Evolutionary conservation across 2,797 vertebrate species (phyloP).

Genomic region (Alosa sapidissima): DNA sequence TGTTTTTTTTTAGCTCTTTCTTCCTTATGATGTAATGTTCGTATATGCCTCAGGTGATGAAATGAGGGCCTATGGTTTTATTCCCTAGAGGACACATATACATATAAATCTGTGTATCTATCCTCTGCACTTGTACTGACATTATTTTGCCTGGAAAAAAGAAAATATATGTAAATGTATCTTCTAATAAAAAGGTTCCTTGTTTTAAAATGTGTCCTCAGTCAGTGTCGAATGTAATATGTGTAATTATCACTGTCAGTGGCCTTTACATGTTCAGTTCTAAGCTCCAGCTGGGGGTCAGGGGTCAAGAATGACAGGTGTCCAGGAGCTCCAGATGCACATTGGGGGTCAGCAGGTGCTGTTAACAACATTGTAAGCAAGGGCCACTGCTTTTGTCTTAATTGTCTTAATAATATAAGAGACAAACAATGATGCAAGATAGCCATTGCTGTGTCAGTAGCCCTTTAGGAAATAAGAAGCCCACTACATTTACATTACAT

Average conservation of each 20-base stretch:
- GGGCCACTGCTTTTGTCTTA: conserved; percentile 33
- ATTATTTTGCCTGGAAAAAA: too few relatives aligned
- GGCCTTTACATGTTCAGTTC: conserved; percentile 45
- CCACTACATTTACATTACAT: too few relatives aligned
- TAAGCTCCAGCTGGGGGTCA: conserved; percentile 64
- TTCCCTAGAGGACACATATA: background rate
- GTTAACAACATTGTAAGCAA: conserved; percentile 32
- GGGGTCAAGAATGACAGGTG: conserved; percentile 70
- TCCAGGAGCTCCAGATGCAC: conserved; percentile 54
- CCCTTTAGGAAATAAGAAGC: background rate
- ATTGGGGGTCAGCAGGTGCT: conserved; percentile 57
- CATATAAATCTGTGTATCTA: too few relatives aligned
- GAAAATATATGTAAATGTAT: too few relatives aligned
- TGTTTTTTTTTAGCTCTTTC: background rate
- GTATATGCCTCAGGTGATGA: background rate
- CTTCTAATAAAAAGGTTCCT: too few relatives aligned
- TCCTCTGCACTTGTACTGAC: too few relatives aligned
- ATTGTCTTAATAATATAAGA: conserved; percentile 16
- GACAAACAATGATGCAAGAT: background rate
- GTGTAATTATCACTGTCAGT: background rate
- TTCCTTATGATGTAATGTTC: too few relatives aligned
- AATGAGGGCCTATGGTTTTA: background rate
- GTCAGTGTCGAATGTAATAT: background rate
- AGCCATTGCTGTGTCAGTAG: background rate
- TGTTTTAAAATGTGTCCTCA: background rate